Conservation (phyloP, 2,888 invertebrate species). For the Agrypnus murinus region DNA sequence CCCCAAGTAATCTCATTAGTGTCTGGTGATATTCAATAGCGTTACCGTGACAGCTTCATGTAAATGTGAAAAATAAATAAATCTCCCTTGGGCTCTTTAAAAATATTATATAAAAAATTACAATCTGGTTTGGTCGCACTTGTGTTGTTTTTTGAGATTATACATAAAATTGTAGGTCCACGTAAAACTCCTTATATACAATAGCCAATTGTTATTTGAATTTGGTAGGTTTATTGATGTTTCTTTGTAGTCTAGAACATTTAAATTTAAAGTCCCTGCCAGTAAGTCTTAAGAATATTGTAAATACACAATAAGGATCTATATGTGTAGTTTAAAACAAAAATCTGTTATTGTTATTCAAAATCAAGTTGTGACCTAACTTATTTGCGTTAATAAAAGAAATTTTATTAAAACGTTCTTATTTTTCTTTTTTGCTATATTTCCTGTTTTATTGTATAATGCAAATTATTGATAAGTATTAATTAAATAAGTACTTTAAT, state of each 20-base stretch:
- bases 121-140: slow-evolving; percentile 64
- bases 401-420: slow-evolving; percentile 68
- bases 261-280: slow-evolving; percentile 66
- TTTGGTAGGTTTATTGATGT: slow-evolving; percentile 71
- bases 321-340: slow-evolving; percentile 70
- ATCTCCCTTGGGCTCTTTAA: slow-evolving; percentile 61
- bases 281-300: slow-evolving; percentile 64
- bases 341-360: slow-evolving; percentile 71
- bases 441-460: too few relatives aligned
- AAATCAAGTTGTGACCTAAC: slow-evolving; percentile 71
- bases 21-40: slow-evolving; percentile 57
- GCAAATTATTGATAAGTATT: too few relatives aligned
- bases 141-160: slow-evolving; percentile 66
- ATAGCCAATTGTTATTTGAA: slow-evolving; percentile 70
- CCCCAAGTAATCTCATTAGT: slow-evolving; percentile 63
- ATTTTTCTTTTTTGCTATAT: too few relatives aligned
- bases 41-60: slow-evolving; percentile 62
- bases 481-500: too few relatives aligned
- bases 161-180: slow-evolving; percentile 54
- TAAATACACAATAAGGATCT: slow-evolving; percentile 70
- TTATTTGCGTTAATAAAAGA: slow-evolving; percentile 72
- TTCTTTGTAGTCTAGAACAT: slow-evolving; percentile 70
- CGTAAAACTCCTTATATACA: slow-evolving; percentile 63
- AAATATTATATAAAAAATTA: slow-evolving; percentile 57
- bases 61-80: slow-evolving; percentile 68